A percentile compares a stretch with the other conserved stretches of the same genome.
phyloP scores from a whole-genome alignment of 2,888 invertebrate genomes.

The Phrixothrix hirtus region DNA sequence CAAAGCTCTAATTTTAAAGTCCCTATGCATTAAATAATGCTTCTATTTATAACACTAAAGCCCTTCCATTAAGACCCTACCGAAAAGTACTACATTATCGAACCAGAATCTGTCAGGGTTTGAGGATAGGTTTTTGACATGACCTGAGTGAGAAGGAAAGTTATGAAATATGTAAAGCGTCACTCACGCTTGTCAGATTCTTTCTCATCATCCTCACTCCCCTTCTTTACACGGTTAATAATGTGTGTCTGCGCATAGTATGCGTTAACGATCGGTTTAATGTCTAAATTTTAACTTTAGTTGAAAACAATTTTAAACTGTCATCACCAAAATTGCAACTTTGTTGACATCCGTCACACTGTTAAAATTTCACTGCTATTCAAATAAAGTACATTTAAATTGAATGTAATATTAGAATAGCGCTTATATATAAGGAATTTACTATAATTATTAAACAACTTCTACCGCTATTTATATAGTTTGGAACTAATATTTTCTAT shows the following conservation, averaged over 20 bases:
- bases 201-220: conserved; percentile 39
- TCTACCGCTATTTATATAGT: too few relatives aligned
- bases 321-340: conserved; percentile 1
- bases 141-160: conserved; percentile 40
- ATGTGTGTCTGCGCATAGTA: conserved; percentile 22
- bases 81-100: conserved; percentile 22
- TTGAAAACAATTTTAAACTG: conserved; percentile 5
- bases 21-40: conserved; percentile 25
- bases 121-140: conserved; percentile 34
- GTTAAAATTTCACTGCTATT: not conserved
- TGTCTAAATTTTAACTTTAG: conserved; percentile 15
- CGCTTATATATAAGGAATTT: not conserved
- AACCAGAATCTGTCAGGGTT: conserved; percentile 26
- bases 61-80: conserved; percentile 20
- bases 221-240: conserved; percentile 26
- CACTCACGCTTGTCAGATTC: conserved; percentile 41
- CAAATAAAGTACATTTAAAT: not conserved
- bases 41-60: conserved; percentile 24
- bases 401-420: not conserved
- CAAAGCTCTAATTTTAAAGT: conserved; percentile 26
- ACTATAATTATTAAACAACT: too few relatives aligned
- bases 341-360: conserved; percentile 2
- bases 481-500: too few relatives aligned
- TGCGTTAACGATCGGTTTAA: conserved; percentile 26
- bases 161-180: conserved; percentile 48